A percentile compares a stretch with the other conserved stretches of the same genome.
Conservation (phyloP, 2,113 vertebrate genomes). For the Solea solea region DNA sequence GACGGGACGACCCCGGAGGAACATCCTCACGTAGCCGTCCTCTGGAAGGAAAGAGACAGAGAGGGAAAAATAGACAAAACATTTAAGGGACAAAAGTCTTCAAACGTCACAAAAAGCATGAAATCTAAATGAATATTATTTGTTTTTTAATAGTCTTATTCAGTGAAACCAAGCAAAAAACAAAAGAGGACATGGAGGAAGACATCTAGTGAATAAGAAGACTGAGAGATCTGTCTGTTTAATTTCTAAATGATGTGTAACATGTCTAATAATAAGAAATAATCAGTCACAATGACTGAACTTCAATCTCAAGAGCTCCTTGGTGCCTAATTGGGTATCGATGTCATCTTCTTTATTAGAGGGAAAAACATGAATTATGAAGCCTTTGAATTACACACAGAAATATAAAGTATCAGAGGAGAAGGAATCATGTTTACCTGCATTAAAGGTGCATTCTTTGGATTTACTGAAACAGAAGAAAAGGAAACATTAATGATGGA, state of each 20-base stretch:
- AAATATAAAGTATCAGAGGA: not conserved
- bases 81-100: too few relatives aligned
- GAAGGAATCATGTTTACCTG: constrained; percentile 74
- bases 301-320: not conserved
- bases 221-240: not conserved
- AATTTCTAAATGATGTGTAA: not conserved
- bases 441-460: constrained; percentile 87
- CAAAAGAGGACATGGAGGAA: too few relatives aligned
- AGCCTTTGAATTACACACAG: not conserved
- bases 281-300: not conserved
- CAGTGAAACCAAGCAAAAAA: too few relatives aligned
- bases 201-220: not conserved
- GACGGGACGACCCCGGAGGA: constrained; percentile 89
- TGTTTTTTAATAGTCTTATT: too few relatives aligned
- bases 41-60: constrained; percentile 74
- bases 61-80: not conserved
- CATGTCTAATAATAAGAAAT: not conserved
- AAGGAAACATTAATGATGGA: not conserved
- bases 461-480: constrained; percentile 83
- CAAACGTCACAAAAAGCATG: too few relatives aligned
- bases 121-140: too few relatives aligned
- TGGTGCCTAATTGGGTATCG: constrained; percentile 15
- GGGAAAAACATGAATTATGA: not conserved
- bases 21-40: constrained; percentile 91
- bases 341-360: constrained; percentile 12